Evolutionary conservation across 2,888 invertebrate genomes (phyloP), one percentile per base, ranked within the genome.

Genomic region (Agriopis marginaria): DNA sequence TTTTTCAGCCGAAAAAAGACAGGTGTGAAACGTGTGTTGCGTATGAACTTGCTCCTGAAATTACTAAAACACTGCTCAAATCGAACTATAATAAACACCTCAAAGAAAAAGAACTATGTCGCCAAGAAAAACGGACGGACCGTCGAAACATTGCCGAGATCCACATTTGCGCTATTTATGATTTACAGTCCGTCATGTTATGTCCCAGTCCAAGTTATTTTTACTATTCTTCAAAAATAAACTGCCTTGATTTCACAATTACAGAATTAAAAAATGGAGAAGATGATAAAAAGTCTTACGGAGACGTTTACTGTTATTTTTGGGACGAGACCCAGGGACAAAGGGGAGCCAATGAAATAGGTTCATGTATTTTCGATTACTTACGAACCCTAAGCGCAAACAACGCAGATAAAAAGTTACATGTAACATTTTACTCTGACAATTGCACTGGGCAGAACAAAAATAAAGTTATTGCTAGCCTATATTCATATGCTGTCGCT

Each of bases 311-410:
- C 23, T 49, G 50, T 50, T 61, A 50, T 50, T 61, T 61, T 40
- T 61, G 60, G 50, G 50, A 61, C 39, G 60, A 61, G n/a, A 40
- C 40, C 8, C 50, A 61, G 8, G 60, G 60, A 6, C 7, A 50
- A 8, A 50, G 50, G 7, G 60, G 60, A 40, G 39, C 60, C 9
- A 61, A 50, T 14, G 60, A 61, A 14, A 50, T 61, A n/a, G 60
- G 60, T 7, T 50, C 50, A 7, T 61, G 60, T 14, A 40, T 61
- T 50, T 50, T 50, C 5, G 40, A 14, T 14, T 61, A 61, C 12
- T 50, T 61, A 40, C 6, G 14, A 10, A 40, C 0, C 2, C 3
- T 58, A 44, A 44, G 10, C n/a, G 14, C n/a, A 42, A 56, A 45
- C 3, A 4, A 55, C 39, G 9, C 42, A 3, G 11, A 42, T 45